Conservation (phyloP, 1,140 invertebrate genomes). For the Drosophila arawakana region DNA sequence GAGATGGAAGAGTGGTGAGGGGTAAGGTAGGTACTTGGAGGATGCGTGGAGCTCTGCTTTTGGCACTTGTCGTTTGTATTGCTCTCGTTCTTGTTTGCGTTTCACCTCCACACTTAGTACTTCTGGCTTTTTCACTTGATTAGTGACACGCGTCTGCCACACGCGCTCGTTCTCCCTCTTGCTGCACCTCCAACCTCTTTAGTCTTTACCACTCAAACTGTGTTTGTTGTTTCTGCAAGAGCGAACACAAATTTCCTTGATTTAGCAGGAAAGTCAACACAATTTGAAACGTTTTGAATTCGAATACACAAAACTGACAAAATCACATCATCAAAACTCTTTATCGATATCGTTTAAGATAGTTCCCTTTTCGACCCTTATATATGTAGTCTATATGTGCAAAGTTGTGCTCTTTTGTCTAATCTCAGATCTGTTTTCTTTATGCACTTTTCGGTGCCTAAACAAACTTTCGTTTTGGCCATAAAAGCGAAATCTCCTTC, state of each 20-base stretch:
- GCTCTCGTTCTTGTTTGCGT: constrained; percentile 21
- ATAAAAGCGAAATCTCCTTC: constrained; percentile 66
- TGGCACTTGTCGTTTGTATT: constrained; percentile 43
- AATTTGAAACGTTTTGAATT: constrained; percentile 12
- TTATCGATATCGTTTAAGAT: not conserved
- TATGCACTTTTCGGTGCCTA: not conserved
- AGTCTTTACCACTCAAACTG: constrained; percentile 3
- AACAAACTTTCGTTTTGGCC: constrained; percentile 12
- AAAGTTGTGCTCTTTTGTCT: not conserved
- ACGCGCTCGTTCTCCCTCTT: constrained; percentile 4
- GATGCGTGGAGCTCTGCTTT: constrained; percentile 26
- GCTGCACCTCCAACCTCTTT: not conserved
- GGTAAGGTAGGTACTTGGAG: not conserved
- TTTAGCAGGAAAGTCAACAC: constrained; percentile 26
- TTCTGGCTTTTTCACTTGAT: constrained; percentile 61
- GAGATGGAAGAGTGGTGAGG: not conserved
- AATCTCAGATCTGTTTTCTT: constrained; percentile 16
- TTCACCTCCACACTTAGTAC: constrained; percentile 22
- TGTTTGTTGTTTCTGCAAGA: constrained; percentile 44
- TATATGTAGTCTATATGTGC: too few species aligned
- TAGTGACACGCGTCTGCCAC: constrained; percentile 68
- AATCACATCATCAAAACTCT: constrained; percentile 18
- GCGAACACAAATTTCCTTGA: constrained; percentile 36
- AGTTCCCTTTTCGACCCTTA: not conserved
- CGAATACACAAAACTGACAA: not conserved